phyloP scores from a whole-genome alignment of 2,797 vertebrate species.

The Antrozous pallidus region DNA sequence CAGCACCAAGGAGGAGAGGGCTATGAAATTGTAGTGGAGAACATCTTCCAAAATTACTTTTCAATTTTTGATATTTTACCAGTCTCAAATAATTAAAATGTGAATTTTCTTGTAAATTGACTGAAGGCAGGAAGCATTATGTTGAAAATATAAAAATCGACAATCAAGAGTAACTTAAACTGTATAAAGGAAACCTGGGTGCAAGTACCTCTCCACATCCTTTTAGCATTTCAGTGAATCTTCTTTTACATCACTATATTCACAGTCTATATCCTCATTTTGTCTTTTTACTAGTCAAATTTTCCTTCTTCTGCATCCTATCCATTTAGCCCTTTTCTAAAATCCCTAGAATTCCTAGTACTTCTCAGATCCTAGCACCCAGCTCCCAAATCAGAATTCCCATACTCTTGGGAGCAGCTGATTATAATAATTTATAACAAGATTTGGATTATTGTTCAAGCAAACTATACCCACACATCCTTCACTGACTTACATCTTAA shows the following conservation, averaged over 20 bases:
- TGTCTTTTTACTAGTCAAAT: neutral
- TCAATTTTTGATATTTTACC: neutral
- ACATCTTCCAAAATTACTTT: neutral
- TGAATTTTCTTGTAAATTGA: constrained; percentile 5
- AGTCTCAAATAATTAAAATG: neutral
- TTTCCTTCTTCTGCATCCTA: neutral
- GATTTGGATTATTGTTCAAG: neutral
- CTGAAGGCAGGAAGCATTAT: neutral
- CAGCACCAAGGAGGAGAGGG: neutral
- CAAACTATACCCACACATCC: neutral
- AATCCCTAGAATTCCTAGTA: neutral
- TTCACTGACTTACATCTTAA: neutral
- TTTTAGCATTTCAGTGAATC: neutral
- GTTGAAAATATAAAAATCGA: neutral
- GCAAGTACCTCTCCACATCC: neutral
- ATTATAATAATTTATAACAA: neutral
- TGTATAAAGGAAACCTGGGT: neutral
- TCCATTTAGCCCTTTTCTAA: neutral
- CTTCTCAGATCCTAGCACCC: neutral
- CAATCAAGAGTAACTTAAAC: neutral
- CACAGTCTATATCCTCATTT: neutral
- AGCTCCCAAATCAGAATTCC: neutral
- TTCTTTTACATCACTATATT: neutral
- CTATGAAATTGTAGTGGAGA: neutral
- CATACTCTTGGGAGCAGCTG: neutral